phyloP scores from a whole-genome alignment of 2,888 invertebrate species.

The Ochropacha duplaris region DNA sequence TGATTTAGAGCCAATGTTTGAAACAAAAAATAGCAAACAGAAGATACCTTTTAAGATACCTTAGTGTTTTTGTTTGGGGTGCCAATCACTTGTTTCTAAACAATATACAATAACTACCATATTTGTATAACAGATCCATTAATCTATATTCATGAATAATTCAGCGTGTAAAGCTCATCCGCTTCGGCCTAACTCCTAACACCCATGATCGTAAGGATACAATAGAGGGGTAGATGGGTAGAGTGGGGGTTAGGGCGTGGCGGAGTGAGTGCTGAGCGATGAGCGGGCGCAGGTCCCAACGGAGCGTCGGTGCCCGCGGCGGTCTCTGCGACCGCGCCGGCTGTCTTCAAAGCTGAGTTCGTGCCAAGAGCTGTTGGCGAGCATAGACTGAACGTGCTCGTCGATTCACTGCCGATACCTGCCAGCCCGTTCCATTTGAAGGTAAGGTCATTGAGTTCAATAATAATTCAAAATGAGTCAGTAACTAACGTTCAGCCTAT shows the following conservation, averaged over 20 bases:
- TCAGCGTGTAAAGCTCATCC: conserved; percentile 63
- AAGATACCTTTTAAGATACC: neutral
- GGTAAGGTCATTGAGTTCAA: conserved; percentile 55
- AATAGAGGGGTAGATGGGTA: conserved; percentile 23
- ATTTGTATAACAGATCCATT: neutral
- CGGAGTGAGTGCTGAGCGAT: conserved; percentile 72
- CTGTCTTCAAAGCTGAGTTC: conserved; percentile 94
- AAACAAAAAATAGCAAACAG: neutral
- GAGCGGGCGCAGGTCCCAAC: conserved; percentile 89
- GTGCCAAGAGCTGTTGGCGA: conserved; percentile 95
- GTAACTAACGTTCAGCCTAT: no score
- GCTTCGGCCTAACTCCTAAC: conserved; percentile 82
- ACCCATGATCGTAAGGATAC: conserved; percentile 28
- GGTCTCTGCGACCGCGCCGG: conserved; percentile 91
- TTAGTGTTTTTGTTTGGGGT: no score
- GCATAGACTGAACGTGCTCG: conserved; percentile 93
- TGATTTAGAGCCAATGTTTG: neutral
- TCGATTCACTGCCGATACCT: conserved; percentile 90
- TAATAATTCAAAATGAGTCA: no score
- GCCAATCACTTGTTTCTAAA: no score
- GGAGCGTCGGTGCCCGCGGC: conserved; percentile 95
- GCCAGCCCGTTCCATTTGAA: conserved; percentile 98
- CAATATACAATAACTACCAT: neutral
- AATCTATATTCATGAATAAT: neutral
- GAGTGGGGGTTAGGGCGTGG: conserved; percentile 61